phyloP scores from a whole-genome alignment of 1,140 invertebrate species.

The Listronotus bonariensis region DNA sequence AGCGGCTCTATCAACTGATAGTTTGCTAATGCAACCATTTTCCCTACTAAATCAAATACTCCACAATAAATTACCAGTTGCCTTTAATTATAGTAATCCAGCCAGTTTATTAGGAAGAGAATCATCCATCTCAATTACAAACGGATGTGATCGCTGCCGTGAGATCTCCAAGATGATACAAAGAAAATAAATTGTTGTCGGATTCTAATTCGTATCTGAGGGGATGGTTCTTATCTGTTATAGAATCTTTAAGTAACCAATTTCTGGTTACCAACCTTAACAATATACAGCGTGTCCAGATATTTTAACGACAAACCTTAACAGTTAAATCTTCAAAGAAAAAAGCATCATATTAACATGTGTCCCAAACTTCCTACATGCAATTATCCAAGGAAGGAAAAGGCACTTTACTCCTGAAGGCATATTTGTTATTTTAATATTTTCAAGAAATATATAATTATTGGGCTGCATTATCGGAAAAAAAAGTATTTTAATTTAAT shows the following conservation, averaged over 20 bases:
- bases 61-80: slow-evolving; percentile 34
- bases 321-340: no score
- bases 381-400: no score
- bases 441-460: no score
- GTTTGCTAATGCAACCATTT: slow-evolving; percentile 29
- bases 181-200: slow-evolving; percentile 34
- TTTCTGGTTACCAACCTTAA: no score
- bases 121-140: slow-evolving; percentile 37
- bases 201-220: slow-evolving; percentile 17
- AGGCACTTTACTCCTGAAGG: no score
- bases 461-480: no score
- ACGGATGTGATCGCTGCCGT: slow-evolving; percentile 36
- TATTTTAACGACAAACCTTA: no score
- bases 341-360: no score
- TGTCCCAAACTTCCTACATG: no score
- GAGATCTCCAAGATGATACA: slow-evolving; percentile 36
- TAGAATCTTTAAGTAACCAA: slow-evolving; percentile 13
- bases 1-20: slow-evolving; percentile 21
- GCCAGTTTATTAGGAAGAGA: slow-evolving; percentile 30
- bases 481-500: no score
- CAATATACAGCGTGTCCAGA: no score
- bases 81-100: slow-evolving; percentile 31
- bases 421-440: no score
- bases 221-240: slow-evolving; percentile 14
- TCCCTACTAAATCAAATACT: slow-evolving; percentile 33